phyloP scores from a whole-genome alignment of 1,140 invertebrate genomes.

The Solen grandis region DNA sequence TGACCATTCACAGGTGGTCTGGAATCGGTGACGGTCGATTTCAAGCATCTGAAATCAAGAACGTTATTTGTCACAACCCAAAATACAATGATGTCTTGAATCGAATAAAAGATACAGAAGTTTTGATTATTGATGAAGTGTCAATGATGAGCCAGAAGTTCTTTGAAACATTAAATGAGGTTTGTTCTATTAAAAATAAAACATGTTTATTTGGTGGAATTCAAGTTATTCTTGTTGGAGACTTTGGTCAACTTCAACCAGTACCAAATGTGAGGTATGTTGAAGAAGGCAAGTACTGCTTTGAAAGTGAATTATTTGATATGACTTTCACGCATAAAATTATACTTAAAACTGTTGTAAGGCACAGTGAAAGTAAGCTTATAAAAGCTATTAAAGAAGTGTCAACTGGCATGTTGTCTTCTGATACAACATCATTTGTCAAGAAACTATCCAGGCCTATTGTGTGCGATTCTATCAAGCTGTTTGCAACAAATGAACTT shows the following conservation, averaged over 20 bases:
- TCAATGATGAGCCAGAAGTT: too few relatives aligned
- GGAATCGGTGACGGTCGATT: too few relatives aligned
- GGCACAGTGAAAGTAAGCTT: neutral
- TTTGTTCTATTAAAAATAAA: neutral
- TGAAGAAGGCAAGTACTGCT: neutral
- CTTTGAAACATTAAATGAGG: neutral
- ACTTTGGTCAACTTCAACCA: neutral
- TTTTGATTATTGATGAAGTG: neutral
- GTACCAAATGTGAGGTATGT: neutral
- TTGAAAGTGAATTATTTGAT: neutral
- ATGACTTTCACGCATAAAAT: neutral
- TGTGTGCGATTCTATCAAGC: too few relatives aligned
- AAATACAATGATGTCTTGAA: neutral
- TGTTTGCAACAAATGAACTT: slow-evolving; percentile 34
- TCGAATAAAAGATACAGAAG: neutral
- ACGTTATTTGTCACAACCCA: neutral
- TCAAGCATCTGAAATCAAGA: neutral
- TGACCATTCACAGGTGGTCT: neutral
- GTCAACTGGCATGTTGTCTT: too few relatives aligned
- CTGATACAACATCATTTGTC: too few relatives aligned
- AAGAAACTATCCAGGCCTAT: too few relatives aligned
- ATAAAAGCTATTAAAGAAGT: too few relatives aligned
- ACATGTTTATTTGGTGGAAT: neutral
- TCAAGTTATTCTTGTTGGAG: neutral
- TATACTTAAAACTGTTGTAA: neutral